Percentiles rank a stretch among this genome's conserved stretches.
These are phyloP conservation scores for Actinernus sp. DNA, from an alignment of 92 coral and sea anemone species.

Conservation along the genomic window DNA sequence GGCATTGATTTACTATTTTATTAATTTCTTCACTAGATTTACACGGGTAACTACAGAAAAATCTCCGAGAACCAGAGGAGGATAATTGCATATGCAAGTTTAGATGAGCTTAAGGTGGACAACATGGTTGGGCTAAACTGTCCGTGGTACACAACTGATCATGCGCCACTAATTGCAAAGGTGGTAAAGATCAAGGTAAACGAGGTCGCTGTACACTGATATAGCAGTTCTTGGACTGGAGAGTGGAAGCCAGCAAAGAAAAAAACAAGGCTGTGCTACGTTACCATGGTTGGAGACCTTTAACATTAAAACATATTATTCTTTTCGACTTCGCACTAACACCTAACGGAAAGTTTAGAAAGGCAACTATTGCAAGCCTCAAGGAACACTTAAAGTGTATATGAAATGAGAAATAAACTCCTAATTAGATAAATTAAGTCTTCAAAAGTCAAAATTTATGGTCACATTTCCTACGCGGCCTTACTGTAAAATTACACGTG, in stretches of 20 bases:
- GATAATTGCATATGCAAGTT: slow-evolving; percentile 7
- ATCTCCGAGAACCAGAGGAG: slow-evolving; percentile 6
- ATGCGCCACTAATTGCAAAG: slow-evolving; percentile 25
- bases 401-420: too few relatives aligned
- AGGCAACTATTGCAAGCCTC: neutral
- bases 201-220: slow-evolving; percentile 6
- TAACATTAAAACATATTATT: slow-evolving; percentile 5
- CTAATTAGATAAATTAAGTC: too few relatives aligned
- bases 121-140: slow-evolving; percentile 17
- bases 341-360: slow-evolving; percentile 3
- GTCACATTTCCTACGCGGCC: too few relatives aligned
- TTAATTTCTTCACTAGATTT: neutral
- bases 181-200: slow-evolving; percentile 6
- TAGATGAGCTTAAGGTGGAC: slow-evolving; percentile 1
- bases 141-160: slow-evolving; percentile 4
- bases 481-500: too few relatives aligned
- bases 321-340: slow-evolving; percentile 26
- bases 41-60: neutral
- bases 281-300: slow-evolving; percentile 12
- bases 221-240: slow-evolving; percentile 26
- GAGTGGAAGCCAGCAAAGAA: slow-evolving; percentile 17
- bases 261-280: slow-evolving; percentile 11
- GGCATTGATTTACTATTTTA: too few relatives aligned
- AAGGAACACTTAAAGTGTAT: neutral
- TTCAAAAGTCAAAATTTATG: too few relatives aligned